Conservation (phyloP, 2,888 invertebrate genomes). For the Graphium colonna region DNA sequence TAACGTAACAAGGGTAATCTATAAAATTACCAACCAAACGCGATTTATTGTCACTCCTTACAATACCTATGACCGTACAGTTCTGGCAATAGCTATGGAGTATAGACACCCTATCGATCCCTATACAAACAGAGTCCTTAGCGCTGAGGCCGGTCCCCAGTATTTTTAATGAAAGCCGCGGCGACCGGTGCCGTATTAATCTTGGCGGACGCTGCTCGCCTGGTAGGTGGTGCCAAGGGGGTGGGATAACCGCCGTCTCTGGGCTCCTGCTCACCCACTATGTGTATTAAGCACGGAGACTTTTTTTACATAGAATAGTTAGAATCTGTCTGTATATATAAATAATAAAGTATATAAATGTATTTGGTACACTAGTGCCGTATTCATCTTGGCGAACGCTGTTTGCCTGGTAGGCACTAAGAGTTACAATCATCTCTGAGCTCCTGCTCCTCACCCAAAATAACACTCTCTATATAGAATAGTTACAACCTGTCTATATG, state of each 20-base stretch:
- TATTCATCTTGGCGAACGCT: neutral
- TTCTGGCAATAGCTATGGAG: no score
- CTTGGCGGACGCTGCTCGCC: constrained; percentile 65
- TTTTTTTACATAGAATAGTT: constrained; percentile 48
- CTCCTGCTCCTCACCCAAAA: no score
- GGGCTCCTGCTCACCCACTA: constrained; percentile 57
- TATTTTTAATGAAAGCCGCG: constrained; percentile 74
- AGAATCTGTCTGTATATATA: constrained; percentile 32
- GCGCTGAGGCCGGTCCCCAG: constrained; percentile 48
- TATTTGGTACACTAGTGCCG: neutral
- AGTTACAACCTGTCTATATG: no score
- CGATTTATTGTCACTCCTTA: no score
- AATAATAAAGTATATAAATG: constrained; percentile 17
- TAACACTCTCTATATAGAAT: no score
- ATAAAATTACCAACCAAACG: no score
- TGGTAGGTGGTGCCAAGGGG: constrained; percentile 70
- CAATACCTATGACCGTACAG: no score
- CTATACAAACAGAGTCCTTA: constrained; percentile 30
- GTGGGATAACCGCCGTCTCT: constrained; percentile 55
- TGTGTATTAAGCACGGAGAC: constrained; percentile 69
- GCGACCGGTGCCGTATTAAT: constrained; percentile 73
- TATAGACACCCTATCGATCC: constrained; percentile 22
- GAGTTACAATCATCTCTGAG: no score
- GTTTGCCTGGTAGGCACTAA: no score
- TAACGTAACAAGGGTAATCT: no score